phyloP scores from a whole-genome alignment of 2,888 invertebrate species.

The Microctonus hyperodae region DNA sequence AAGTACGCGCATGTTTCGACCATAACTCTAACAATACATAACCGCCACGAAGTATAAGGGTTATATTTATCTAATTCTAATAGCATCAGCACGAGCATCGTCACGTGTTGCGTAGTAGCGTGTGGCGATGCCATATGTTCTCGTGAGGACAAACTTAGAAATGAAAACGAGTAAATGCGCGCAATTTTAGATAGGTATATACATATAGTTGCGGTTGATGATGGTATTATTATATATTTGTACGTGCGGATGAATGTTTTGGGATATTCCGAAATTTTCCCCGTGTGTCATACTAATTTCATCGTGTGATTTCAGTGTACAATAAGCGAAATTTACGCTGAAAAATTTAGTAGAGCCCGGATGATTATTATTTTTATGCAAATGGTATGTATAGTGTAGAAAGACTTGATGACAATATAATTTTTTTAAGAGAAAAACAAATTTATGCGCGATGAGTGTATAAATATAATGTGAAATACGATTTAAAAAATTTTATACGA shows the following conservation, averaged over 20 bases:
- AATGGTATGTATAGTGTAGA: not conserved
- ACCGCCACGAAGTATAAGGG: not conserved
- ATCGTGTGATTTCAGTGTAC: not conserved
- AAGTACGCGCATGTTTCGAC: not conserved
- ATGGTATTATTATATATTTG: not conserved
- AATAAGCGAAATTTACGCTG: not conserved
- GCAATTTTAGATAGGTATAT: not conserved
- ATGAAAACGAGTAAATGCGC: not conserved
- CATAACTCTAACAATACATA: not conserved
- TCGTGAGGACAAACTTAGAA: not conserved
- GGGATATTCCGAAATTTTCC: conserved; percentile 43
- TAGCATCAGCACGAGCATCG: conserved; percentile 34
- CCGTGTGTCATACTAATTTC: conserved; percentile 50
- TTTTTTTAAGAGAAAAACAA: not conserved
- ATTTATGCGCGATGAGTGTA: not conserved
- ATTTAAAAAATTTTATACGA: not conserved
- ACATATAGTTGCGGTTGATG: no score
- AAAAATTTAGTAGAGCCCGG: no score
- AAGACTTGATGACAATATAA: not conserved
- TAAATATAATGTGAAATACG: not conserved
- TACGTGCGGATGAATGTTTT: not conserved
- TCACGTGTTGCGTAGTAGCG: conserved; percentile 22
- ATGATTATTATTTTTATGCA: no score
- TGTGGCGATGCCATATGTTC: conserved; percentile 33
- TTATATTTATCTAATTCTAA: conserved; percentile 46